These are phyloP conservation scores for Nipponacmea schrenckii DNA, from an alignment of 2,888 invertebrate species.

Conservation along the genomic window DNA sequence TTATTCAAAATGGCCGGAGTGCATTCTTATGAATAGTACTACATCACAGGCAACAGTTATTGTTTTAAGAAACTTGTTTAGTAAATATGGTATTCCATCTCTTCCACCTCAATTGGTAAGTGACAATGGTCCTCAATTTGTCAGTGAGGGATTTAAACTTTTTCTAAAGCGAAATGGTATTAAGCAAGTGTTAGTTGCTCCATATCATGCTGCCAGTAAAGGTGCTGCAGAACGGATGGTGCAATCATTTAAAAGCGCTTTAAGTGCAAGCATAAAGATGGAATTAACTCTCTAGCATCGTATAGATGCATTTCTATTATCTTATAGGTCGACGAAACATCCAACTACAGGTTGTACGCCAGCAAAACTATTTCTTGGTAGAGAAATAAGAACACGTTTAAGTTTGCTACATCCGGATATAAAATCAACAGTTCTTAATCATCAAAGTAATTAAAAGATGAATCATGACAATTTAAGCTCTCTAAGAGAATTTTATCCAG, in stretches of 20 bases:
- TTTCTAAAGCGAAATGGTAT: not conserved
- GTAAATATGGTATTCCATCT: too few species aligned
- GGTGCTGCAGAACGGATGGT: not conserved
- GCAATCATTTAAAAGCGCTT: not conserved
- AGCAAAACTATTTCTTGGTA: not conserved
- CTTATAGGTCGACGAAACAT: not conserved
- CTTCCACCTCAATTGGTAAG: conserved; percentile 49
- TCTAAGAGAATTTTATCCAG: not conserved
- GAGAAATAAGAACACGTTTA: not conserved
- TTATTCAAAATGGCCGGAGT: too few species aligned
- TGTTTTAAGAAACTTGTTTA: too few species aligned
- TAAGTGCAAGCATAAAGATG: not conserved
- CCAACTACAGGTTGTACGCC: not conserved
- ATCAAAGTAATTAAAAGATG: not conserved
- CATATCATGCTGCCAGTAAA: not conserved
- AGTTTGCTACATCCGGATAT: not conserved
- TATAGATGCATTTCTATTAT: not conserved
- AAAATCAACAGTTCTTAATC: not conserved
- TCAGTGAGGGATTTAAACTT: not conserved
- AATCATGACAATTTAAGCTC: not conserved
- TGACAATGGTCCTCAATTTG: conserved; percentile 43
- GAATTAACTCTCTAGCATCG: not conserved
- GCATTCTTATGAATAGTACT: too few species aligned
- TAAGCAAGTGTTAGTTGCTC: not conserved
- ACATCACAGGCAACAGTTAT: too few species aligned